These are phyloP conservation scores for Tragulus kanchil DNA, from an alignment of 2,113 vertebrate species.

Conservation along the genomic window DNA sequence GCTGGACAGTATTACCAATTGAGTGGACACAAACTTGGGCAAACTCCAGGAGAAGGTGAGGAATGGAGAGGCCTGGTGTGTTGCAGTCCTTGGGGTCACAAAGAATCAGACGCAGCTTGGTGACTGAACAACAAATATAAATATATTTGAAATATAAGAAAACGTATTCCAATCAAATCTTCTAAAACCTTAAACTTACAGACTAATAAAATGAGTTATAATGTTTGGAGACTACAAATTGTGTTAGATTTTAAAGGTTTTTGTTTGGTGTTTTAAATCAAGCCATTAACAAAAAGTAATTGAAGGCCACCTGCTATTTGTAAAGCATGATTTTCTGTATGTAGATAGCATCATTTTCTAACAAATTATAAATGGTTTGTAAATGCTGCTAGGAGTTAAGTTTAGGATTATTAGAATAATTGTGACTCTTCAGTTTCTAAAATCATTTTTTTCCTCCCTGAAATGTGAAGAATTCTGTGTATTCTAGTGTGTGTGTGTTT, in stretches of 20 bases:
- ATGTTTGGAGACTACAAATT: not conserved
- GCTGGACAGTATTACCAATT: too few relatives aligned
- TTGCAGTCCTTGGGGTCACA: too few relatives aligned
- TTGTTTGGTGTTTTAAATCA: not conserved
- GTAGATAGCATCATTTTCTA: conserved; percentile 40
- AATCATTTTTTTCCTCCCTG: not conserved
- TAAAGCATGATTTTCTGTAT: conserved; percentile 24
- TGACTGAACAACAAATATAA: too few relatives aligned
- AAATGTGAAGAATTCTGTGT: not conserved
- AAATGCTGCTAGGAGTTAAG: not conserved
- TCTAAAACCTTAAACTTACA: not conserved
- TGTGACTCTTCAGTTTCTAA: not conserved
- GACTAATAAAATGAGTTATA: not conserved
- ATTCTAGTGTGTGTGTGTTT: not conserved
- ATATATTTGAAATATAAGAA: not conserved
- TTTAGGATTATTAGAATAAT: not conserved
- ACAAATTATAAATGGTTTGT: not conserved
- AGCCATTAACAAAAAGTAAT: conserved; percentile 12
- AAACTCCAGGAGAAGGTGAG: too few relatives aligned
- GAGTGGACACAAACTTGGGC: too few relatives aligned
- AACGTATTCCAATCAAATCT: not conserved
- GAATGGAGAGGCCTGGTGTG: too few relatives aligned
- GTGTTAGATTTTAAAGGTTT: not conserved
- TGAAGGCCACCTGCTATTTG: conserved; percentile 38
- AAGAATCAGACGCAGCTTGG: too few relatives aligned